Evolutionary conservation across 2,888 invertebrate genomes (phyloP), one percentile per base, ranked within the genome.

Genomic region (Anticlea derivata): DNA sequence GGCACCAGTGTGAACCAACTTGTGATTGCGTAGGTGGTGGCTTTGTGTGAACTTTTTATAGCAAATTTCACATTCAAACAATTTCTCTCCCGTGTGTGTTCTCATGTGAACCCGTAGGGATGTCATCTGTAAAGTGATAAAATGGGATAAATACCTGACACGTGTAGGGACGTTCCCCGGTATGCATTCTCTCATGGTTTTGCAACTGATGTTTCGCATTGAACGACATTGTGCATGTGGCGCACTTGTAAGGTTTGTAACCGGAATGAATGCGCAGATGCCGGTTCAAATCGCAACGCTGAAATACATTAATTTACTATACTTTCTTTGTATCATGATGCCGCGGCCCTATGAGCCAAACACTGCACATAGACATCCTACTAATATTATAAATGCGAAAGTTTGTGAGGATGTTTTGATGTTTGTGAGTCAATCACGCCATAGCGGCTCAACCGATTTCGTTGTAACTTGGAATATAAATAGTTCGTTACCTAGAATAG

Each of bases 161-260:
- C 7, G 82, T 73, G 71, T 86, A 91, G 0, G 91, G 91, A 37
- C 91, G 78, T 70, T 91, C 91, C 27, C 91, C 91, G 31, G 91
- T 90, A 68, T 91, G 91, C 88, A 91, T 91, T 51, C 90, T 68
- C 75, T 89, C 89, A 74, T 91, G 91, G 74, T 90, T 91, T 75
- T 87, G 88, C 69, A 91, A 76, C 76, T 91, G 91, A 63, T 91
- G 91, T 70, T 91, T 91, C 49, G 91, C 91, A 72, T 91, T 90
- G 78, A 91, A 91, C 6, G 90, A 88, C 91, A 91, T 91, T 27
- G 89, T 78, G 68, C 91, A 91, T 27, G 83, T 82, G 27, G 68
- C 72, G 70, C 91, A 91, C 61, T 91, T 90, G 77, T 63, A 90
- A 6, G 91, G 91, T 69, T 91, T 91, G 78, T 91, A 91, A 50